Evolutionary conservation across 2,113 vertebrate genomes (phyloP).

Genomic region (Gracilinanus agilis): DNA sequence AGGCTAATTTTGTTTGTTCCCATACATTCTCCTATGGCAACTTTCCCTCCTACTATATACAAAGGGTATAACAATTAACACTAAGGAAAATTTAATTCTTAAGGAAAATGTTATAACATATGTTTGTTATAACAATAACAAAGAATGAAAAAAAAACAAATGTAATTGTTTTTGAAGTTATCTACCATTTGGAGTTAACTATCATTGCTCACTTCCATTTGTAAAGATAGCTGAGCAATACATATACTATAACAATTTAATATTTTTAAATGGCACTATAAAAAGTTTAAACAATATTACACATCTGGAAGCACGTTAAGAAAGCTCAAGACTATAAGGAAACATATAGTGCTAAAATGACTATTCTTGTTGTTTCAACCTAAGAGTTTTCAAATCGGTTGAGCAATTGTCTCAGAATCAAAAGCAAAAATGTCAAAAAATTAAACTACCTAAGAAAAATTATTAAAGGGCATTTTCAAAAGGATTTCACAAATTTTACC

Average conservation of each 20-base stretch:
- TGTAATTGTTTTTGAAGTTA: constrained; percentile 30
- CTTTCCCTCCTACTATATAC: neutral
- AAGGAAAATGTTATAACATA: too few relatives aligned
- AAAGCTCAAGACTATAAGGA: neutral
- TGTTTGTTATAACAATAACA: too few relatives aligned
- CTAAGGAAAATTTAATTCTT: too few relatives aligned
- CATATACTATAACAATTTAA: neutral
- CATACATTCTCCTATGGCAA: neutral
- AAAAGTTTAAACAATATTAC: neutral
- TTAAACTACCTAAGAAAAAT: constrained; percentile 43
- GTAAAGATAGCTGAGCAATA: constrained; percentile 46
- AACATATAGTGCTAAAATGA: neutral
- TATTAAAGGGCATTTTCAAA: constrained; percentile 59
- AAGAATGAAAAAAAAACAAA: neutral
- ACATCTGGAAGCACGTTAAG: neutral
- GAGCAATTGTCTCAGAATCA: constrained; percentile 18
- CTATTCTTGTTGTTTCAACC: constrained; percentile 11
- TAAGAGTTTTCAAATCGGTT: constrained; percentile 47
- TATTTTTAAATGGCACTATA: neutral
- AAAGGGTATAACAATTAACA: constrained; percentile 35
- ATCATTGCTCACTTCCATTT: neutral
- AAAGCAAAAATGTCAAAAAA: constrained; percentile 2
- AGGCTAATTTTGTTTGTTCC: neutral
- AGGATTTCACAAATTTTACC: constrained; percentile 81
- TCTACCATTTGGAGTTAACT: constrained; percentile 29